Evolutionary conservation across 2,888 invertebrate species (phyloP).

Genomic region (Tupiocoris notatus): DNA sequence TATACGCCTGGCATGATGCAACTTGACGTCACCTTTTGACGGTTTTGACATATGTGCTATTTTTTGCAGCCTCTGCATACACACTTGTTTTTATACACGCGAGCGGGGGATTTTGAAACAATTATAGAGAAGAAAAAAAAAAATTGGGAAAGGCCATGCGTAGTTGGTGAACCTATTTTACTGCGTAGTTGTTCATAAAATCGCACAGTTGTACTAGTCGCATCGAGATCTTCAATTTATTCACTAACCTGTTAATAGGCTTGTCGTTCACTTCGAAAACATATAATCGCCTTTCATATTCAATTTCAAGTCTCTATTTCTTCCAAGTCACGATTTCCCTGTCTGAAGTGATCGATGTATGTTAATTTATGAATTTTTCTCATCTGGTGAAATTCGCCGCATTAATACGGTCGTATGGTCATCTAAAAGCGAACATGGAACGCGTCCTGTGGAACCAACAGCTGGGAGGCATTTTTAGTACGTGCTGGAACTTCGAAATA

Average conservation of each 20-base stretch:
- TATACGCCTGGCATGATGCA: background rate
- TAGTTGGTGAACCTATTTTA: no score
- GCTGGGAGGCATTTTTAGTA: background rate
- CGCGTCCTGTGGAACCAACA: background rate
- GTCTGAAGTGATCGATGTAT: no score
- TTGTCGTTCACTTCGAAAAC: background rate
- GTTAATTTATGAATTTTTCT: no score
- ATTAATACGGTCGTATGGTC: background rate
- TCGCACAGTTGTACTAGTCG: no score
- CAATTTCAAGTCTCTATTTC: background rate
- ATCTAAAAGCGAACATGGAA: background rate
- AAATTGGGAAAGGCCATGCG: no score
- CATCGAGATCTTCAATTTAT: no score
- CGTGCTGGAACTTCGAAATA: background rate
- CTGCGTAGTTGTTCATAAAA: no score
- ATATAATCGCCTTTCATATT: background rate
- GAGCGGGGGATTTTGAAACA: no score
- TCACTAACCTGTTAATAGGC: constrained; percentile 1
- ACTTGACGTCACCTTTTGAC: background rate
- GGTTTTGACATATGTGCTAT: background rate
- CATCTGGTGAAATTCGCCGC: background rate
- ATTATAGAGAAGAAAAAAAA: no score
- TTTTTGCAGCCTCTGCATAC: no score
- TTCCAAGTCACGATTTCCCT: no score
- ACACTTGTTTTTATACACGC: no score